These are phyloP conservation scores for Archocentrus centrarchus DNA, from an alignment of 2,113 vertebrate genomes.

Conservation along the genomic window DNA sequence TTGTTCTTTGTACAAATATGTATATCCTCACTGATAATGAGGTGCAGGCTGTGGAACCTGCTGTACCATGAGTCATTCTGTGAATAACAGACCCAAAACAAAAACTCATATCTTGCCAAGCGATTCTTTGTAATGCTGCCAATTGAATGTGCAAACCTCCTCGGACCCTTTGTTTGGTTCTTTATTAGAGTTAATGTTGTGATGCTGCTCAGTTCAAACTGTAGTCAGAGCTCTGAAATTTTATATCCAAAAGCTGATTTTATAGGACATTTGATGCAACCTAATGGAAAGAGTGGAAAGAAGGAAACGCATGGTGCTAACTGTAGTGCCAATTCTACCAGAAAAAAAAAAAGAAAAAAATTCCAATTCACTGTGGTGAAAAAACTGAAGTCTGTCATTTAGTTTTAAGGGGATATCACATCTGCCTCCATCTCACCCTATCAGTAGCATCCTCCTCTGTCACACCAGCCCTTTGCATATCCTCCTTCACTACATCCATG, in stretches of 20 bases:
- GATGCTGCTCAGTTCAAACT: not conserved
- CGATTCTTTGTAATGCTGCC: slow-evolving; percentile 7
- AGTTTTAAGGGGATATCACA: not conserved
- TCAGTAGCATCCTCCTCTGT: not conserved
- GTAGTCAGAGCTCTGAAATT: not conserved
- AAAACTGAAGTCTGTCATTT: not conserved
- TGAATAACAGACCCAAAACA: slow-evolving; percentile 23
- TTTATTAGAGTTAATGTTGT: slow-evolving; percentile 5
- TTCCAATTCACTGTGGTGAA: not conserved
- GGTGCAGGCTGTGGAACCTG: slow-evolving; percentile 27
- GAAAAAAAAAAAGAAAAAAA: not conserved
- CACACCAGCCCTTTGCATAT: not conserved
- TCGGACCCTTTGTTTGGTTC: not conserved
- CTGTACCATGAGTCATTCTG: slow-evolving; percentile 30
- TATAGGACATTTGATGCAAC: not conserved
- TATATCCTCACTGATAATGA: slow-evolving; percentile 32
- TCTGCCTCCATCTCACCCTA: not conserved
- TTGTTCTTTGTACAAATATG: slow-evolving; percentile 36
- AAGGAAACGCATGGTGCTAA: not conserved
- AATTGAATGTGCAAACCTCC: slow-evolving; percentile 1
- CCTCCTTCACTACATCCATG: not conserved
- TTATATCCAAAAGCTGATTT: not conserved
- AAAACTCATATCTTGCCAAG: slow-evolving; percentile 10
- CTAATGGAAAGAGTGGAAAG: not conserved
- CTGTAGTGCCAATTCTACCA: not conserved